Percentiles rank a stretch among this genome's conserved stretches.
Evolutionary conservation across 1,140 invertebrate species (phyloP).

Genomic region (Temnothorax longispinosus): DNA sequence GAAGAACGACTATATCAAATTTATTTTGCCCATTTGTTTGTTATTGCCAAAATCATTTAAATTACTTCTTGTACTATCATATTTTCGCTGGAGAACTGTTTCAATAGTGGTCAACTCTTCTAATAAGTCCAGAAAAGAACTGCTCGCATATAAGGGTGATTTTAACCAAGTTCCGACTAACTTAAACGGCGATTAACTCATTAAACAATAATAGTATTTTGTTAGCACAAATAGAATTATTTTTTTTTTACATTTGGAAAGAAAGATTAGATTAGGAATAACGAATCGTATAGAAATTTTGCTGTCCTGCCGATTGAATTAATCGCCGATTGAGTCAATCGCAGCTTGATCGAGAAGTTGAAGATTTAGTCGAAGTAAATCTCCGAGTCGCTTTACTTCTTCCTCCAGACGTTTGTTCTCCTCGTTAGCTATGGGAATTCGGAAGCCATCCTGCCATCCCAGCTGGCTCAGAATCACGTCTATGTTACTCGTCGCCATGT

Average conservation of each 20-base stretch:
- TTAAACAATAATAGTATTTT: background rate
- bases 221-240: background rate
- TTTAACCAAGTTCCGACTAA: background rate
- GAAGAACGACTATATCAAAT: too few relatives aligned
- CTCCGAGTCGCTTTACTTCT: slow-evolving; percentile 80
- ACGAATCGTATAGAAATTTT: background rate
- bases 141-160: background rate
- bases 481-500: slow-evolving; percentile 77
- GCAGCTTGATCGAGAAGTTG: background rate
- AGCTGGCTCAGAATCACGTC: slow-evolving; percentile 88
- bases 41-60: too few relatives aligned
- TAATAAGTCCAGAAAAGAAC: background rate
- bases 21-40: too few relatives aligned
- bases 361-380: background rate
- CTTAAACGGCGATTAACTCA: background rate
- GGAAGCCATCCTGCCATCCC: slow-evolving; percentile 90
- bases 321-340: background rate
- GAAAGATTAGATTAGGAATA: background rate
- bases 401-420: slow-evolving; percentile 89
- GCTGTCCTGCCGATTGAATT: background rate
- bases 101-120: too few relatives aligned
- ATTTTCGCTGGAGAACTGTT: too few relatives aligned
- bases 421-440: slow-evolving; percentile 90
- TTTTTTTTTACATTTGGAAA: background rate
- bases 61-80: too few relatives aligned